A percentile compares a stretch with the other conserved stretches of the same genome.
These are phyloP conservation scores for Paedocypris sp. DNA, from an alignment of 2,113 vertebrate genomes.

Conservation along the genomic window DNA sequence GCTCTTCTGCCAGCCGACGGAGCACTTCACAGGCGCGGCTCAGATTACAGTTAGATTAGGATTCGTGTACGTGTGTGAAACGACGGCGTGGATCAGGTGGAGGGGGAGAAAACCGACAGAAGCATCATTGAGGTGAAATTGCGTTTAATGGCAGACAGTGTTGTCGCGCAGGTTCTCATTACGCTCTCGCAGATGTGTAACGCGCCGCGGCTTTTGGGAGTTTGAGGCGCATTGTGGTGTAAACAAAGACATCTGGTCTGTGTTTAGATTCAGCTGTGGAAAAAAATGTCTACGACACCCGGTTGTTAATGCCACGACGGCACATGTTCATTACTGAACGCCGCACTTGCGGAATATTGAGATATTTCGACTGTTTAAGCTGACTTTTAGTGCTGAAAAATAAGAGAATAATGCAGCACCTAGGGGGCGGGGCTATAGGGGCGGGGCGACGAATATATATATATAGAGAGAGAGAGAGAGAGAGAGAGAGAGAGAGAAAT, in stretches of 20 bases:
- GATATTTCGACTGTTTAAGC: neutral
- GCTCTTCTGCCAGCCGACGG: no score
- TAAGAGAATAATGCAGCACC: no score
- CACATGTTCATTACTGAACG: neutral
- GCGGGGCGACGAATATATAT: no score
- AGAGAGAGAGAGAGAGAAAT: no score
- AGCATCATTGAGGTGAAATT: neutral
- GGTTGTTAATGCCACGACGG: neutral
- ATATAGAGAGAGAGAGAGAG: no score
- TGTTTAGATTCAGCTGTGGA: neutral
- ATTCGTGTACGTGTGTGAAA: neutral
- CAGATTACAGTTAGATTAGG: neutral
- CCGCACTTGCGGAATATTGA: neutral
- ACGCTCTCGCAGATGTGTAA: slow-evolving; percentile 10
- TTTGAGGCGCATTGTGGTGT: neutral
- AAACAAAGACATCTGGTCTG: slow-evolving; percentile 9
- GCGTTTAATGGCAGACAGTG: neutral
- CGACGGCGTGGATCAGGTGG: neutral
- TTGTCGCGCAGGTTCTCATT: neutral
- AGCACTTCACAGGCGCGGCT: no score
- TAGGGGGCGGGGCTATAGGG: no score
- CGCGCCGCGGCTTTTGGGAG: neutral
- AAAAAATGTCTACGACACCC: neutral
- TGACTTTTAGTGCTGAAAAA: no score
- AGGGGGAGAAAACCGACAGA: neutral